Percentiles rank a stretch among this genome's conserved stretches.
Evolutionary conservation across 2,113 vertebrate genomes (phyloP).

Genomic region (Pyxicephalus adspersus): DNA sequence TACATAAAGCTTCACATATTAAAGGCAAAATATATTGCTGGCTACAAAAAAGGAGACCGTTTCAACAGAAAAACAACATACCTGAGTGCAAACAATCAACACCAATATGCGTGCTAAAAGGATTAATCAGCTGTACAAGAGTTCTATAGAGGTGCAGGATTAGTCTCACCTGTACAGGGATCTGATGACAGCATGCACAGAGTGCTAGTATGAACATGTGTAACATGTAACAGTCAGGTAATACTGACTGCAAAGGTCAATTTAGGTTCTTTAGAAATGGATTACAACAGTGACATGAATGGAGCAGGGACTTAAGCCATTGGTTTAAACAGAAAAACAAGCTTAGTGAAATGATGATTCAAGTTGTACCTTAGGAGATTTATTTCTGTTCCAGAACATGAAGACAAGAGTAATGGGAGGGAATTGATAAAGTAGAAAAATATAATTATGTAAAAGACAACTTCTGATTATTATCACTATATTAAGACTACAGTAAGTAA

Average conservation of each 20-base stretch:
- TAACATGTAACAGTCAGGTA: slow-evolving; percentile 31
- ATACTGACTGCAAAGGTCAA: slow-evolving; percentile 27
- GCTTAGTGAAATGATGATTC: background rate
- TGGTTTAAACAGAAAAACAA: background rate
- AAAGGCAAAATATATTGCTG: too few species aligned
- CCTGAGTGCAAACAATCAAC: background rate
- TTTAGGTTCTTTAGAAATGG: slow-evolving; percentile 12
- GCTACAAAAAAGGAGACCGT: background rate
- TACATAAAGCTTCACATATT: too few species aligned
- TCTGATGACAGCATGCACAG: slow-evolving; percentile 1
- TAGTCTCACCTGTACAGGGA: slow-evolving; percentile 6
- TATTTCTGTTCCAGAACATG: background rate
- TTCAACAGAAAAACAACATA: background rate
- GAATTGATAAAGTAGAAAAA: too few species aligned
- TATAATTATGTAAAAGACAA: too few species aligned
- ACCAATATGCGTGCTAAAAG: slow-evolving; percentile 4
- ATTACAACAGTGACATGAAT: slow-evolving; percentile 26
- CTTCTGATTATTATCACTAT: too few species aligned
- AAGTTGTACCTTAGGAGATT: background rate
- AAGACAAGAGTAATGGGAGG: too few species aligned
- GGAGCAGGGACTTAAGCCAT: background rate
- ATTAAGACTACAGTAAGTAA: too few species aligned
- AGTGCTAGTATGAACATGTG: slow-evolving; percentile 24
- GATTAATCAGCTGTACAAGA: slow-evolving; percentile 9
- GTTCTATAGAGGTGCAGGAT: slow-evolving; percentile 1